These are phyloP conservation scores for Antheraea pernyi DNA, from an alignment of 1,140 invertebrate genomes.

Conservation along the genomic window DNA sequence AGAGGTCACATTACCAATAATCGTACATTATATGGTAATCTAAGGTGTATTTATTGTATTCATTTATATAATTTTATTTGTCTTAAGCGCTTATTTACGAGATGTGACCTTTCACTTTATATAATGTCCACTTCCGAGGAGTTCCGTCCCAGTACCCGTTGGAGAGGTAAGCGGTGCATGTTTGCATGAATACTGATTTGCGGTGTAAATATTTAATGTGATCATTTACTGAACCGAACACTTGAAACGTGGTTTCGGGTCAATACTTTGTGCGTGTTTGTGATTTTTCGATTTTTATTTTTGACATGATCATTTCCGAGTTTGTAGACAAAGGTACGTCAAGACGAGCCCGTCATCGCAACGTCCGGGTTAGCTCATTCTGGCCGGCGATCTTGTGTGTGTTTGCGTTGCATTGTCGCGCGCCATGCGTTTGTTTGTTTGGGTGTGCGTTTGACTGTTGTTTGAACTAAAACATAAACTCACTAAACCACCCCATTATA, in stretches of 20 bases:
- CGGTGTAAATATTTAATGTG: neutral
- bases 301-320: conserved; percentile 53
- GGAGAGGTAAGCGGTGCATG: conserved; percentile 20
- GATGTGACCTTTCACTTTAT: neutral
- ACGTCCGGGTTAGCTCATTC: conserved; percentile 51
- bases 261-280: neutral
- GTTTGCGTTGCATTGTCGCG: conserved; percentile 62
- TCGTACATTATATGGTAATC: neutral
- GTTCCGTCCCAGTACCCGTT: neutral
- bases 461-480: conserved; percentile 30
- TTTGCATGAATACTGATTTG: conserved; percentile 8
- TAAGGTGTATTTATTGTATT: neutral
- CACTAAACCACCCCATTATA: too few species aligned
- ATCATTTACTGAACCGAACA: neutral
- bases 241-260: conserved; percentile 2
- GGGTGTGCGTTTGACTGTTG: conserved; percentile 59
- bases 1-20: neutral
- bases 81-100: neutral
- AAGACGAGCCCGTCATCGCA: conserved; percentile 29
- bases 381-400: conserved; percentile 76
- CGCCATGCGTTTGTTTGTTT: conserved; percentile 36
- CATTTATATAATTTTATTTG: too few species aligned
- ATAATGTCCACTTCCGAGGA: neutral
- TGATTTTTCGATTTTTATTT: conserved; percentile 35
- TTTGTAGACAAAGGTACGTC: conserved; percentile 52